phyloP scores from a whole-genome alignment of 1,140 invertebrate genomes.

The Leucophenga varia region DNA sequence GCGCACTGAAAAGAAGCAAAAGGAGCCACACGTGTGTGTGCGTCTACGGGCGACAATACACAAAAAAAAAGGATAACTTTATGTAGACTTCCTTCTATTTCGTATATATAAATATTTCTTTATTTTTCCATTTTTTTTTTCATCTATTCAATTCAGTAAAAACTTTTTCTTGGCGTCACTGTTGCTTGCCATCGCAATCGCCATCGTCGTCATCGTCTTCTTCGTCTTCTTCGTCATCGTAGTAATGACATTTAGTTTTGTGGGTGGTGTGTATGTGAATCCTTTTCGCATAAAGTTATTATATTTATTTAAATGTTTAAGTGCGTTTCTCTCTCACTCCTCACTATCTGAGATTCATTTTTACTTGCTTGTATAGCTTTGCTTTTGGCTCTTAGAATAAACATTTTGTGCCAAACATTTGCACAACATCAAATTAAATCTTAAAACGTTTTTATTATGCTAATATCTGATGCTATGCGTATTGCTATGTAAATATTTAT shows the following conservation, averaged over 20 bases:
- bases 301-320: slow-evolving; percentile 54
- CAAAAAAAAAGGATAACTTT: slow-evolving; percentile 8
- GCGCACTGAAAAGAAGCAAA: no score
- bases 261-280: slow-evolving; percentile 19
- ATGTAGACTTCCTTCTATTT: slow-evolving; percentile 27
- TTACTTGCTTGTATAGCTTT: no score
- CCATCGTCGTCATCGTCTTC: neutral
- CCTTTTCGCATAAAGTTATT: slow-evolving; percentile 49
- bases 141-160: slow-evolving; percentile 20
- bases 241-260: slow-evolving; percentile 46
- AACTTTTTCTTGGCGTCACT: slow-evolving; percentile 48
- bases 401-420: slow-evolving; percentile 28
- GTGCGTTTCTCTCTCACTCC: no score
- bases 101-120: slow-evolving; percentile 41
- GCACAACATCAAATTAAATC: slow-evolving; percentile 18
- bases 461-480: slow-evolving; percentile 31
- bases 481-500: no score
- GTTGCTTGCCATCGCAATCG: slow-evolving; percentile 9
- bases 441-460: slow-evolving; percentile 42
- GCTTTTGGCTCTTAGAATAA: no score
- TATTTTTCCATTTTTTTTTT: slow-evolving; percentile 20
- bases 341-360: no score
- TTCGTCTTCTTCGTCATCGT: slow-evolving; percentile 10
- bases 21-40: neutral
- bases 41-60: slow-evolving; percentile 4